A percentile compares a stretch with the other conserved stretches of the same genome.
Evolutionary conservation across 2,797 vertebrate genomes (phyloP).

Genomic region (Eleutherodactylus coqui): DNA sequence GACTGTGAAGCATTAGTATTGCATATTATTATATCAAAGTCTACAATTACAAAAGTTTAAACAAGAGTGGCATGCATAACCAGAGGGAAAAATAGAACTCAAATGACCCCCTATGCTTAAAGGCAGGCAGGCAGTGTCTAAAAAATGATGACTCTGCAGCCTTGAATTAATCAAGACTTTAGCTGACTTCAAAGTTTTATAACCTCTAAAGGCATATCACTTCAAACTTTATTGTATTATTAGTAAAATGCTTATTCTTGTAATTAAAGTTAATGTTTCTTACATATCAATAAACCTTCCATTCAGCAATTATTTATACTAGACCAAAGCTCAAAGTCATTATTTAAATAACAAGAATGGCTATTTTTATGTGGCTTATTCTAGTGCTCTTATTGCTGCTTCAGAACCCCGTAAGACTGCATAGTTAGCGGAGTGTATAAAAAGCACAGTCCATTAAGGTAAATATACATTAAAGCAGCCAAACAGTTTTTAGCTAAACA

Average conservation of each 20-base stretch:
- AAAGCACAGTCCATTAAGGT: neutral
- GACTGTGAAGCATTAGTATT: neutral
- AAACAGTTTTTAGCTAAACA: neutral
- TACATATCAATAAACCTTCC: conserved; percentile 12
- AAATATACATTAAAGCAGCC: neutral
- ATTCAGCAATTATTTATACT: conserved; percentile 38
- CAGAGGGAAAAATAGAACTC: neutral
- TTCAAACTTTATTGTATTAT: conserved; percentile 39
- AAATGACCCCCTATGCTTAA: neutral
- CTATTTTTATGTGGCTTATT: conserved; percentile 8
- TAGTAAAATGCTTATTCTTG: conserved; percentile 38
- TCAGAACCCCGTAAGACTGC: neutral
- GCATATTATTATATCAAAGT: neutral
- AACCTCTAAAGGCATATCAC: conserved; percentile 43
- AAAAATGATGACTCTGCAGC: conserved; percentile 35
- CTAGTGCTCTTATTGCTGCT: neutral
- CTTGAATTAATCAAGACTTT: conserved; percentile 30
- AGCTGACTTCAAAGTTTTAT: conserved; percentile 41
- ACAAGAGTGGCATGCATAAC: neutral
- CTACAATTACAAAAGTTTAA: neutral
- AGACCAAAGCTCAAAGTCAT: conserved; percentile 2
- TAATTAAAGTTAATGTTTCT: conserved; percentile 37
- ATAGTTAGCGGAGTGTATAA: neutral
- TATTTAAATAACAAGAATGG: conserved; percentile 23
- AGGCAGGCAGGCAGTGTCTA: neutral